These are phyloP conservation scores for Peromyscus polionotus DNA, from an alignment of 2,113 vertebrate genomes.

Conservation along the genomic window DNA sequence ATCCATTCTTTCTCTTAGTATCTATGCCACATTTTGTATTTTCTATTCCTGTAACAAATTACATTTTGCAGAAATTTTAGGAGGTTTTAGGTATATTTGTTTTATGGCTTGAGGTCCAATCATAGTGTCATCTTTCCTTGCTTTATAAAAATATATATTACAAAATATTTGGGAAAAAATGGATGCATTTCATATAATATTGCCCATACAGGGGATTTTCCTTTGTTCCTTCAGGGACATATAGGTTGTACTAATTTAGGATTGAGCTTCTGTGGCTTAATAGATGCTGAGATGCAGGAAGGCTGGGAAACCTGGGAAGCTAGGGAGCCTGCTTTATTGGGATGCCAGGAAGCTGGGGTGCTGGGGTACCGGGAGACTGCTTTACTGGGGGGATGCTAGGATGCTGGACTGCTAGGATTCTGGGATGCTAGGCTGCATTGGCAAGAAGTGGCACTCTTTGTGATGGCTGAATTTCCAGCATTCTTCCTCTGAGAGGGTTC, in stretches of 20 bases:
- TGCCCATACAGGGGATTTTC: neutral
- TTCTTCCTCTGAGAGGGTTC: neutral
- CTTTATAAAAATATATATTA: neutral
- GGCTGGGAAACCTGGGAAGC: neutral
- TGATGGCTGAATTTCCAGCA: neutral
- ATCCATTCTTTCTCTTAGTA: neutral
- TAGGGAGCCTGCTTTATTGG: neutral
- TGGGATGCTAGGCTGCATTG: neutral
- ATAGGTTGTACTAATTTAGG: neutral
- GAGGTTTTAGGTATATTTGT: neutral
- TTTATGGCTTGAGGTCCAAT: neutral
- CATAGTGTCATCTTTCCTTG: neutral
- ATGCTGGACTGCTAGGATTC: neutral
- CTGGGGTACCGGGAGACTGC: neutral
- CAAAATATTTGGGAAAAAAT: neutral
- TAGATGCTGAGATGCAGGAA: neutral
- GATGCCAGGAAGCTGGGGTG: neutral
- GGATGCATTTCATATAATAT: neutral
- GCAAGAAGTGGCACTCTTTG: neutral
- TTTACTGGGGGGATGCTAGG: neutral
- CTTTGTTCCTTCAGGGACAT: neutral
- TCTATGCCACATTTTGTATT: neutral
- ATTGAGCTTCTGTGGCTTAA: neutral
- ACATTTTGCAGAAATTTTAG: neutral
- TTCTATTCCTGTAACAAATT: neutral